Percentiles rank a stretch among this genome's conserved stretches.
These are phyloP conservation scores for Lamprotornis superbus DNA, from an alignment of 2,113 vertebrate species.

Conservation along the genomic window DNA sequence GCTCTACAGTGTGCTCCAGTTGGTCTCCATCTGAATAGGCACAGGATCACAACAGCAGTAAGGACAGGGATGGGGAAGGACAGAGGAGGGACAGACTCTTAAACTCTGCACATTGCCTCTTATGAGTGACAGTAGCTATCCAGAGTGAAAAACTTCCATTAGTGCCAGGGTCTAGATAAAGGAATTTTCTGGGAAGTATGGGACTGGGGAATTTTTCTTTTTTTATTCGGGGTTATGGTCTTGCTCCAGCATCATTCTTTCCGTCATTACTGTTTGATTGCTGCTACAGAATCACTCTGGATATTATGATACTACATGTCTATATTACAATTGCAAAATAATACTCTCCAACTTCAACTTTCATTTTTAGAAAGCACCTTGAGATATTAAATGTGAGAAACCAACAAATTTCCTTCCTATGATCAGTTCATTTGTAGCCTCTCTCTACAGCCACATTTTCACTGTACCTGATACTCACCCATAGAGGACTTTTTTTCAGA, in stretches of 20 bases:
- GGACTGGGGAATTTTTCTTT: neutral
- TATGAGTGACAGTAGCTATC: fast-evolving
- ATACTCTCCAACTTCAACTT: neutral
- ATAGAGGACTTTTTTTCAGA: neutral
- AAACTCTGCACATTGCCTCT: neutral
- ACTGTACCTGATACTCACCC: neutral
- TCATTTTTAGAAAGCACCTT: neutral
- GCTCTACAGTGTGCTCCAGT: neutral
- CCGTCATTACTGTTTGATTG: neutral
- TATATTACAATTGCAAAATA: neutral
- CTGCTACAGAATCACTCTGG: neutral
- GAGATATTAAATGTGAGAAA: neutral
- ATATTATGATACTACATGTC: neutral
- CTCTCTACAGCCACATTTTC: neutral
- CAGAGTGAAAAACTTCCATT: neutral
- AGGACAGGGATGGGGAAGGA: neutral
- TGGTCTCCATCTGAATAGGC: neutral
- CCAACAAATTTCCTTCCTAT: neutral
- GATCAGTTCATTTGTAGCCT: neutral
- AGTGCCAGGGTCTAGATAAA: neutral
- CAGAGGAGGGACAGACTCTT: neutral
- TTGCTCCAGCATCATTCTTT: neutral
- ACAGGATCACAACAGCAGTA: neutral
- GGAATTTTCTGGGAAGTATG: neutral
- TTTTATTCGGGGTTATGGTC: neutral